phyloP scores from a whole-genome alignment of 2,113 vertebrate genomes.

The Syngnathoides biaculeatus region DNA sequence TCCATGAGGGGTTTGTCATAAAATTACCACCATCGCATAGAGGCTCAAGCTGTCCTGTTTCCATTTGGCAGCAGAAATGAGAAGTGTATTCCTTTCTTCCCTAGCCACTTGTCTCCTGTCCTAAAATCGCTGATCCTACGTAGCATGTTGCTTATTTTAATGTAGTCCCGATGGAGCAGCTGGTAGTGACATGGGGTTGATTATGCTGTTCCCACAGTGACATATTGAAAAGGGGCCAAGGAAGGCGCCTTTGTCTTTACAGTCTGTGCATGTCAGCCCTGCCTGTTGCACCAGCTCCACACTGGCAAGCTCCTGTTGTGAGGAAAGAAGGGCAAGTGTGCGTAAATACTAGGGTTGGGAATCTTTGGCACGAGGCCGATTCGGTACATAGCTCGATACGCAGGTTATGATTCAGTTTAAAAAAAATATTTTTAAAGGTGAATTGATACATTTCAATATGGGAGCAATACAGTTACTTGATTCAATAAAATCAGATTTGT shows the following conservation, averaged over 20 bases:
- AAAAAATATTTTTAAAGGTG: too few species aligned
- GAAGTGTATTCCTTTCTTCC: conserved; percentile 46
- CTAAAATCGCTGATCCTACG: conserved; percentile 48
- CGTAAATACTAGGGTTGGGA: background rate
- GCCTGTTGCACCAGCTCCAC: conserved; percentile 72
- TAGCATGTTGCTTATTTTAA: conserved; percentile 67
- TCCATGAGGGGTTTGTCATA: background rate
- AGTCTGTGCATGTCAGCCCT: conserved; percentile 74
- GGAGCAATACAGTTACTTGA: too few species aligned
- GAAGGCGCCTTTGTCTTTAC: conserved; percentile 54
- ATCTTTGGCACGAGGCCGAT: too few species aligned
- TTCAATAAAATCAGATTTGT: too few species aligned
- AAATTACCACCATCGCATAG: conserved; percentile 24
- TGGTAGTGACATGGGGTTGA: conserved; percentile 75
- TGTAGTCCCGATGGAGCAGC: conserved; percentile 67
- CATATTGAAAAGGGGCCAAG: conserved; percentile 57
- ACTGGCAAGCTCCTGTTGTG: conserved; percentile 44
- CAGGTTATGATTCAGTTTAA: too few species aligned
- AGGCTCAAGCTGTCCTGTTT: conserved; percentile 50
- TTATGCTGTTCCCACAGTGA: conserved; percentile 72
- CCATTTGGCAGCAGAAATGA: conserved; percentile 33
- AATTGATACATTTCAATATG: too few species aligned
- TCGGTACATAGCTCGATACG: too few species aligned
- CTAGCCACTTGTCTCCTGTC: conserved; percentile 49
- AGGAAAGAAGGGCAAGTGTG: conserved; percentile 26